Base-by-base conservation (phyloP, 2,888 invertebrate genomes). In the Biston stratarius region DNA sequence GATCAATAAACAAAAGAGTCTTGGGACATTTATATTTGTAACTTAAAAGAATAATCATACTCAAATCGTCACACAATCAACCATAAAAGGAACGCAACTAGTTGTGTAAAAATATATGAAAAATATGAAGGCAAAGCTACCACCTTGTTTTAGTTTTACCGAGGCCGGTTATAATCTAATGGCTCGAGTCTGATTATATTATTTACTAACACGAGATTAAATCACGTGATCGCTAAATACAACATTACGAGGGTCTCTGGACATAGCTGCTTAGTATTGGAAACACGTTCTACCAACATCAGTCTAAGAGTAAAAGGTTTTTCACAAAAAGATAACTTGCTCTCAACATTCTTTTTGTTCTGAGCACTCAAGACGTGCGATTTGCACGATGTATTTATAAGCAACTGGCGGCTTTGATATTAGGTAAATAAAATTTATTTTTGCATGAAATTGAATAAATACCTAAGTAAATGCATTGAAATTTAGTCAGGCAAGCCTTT, bases 171-270 rank as follows among this genome's bases (percentile, higher is more conserved):
- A 12, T 44, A 52, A 74, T 71, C 72, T 67, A 62, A 59, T 40
- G 10, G 33, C 40, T 56, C 11, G 33, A 24, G 45, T 34, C 56
- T 68, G 33, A 68, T 69, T 72, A 38, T 38, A 68, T 69, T 72
- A 38, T 38, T 52, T 60, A 44, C 64, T 51, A 62, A 48, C 72
- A 70, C 45, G 68, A 68, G 56, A 61, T 71, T 67, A 65, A 71
- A 72, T 71, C 71, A 65, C 70, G 64, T 56, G 59, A 69, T 44
- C 60, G 44, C 49, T 64, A 55, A 61, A 53, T 44, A 53, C 61
- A 38, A 47, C 52, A 12, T 45, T 60, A 42, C 15, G 60, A 52
- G 52, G 52, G 52, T 15, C 36, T 12, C 36, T 45, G 11, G 34
- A 44, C 42, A 51, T 52, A 44, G 5, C 42, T 55, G 38, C 45